Evolutionary conservation across 2,113 vertebrate genomes (phyloP), one percentile per base, ranked within the genome.

Genomic region (Anarrhichthys ocellatus): DNA sequence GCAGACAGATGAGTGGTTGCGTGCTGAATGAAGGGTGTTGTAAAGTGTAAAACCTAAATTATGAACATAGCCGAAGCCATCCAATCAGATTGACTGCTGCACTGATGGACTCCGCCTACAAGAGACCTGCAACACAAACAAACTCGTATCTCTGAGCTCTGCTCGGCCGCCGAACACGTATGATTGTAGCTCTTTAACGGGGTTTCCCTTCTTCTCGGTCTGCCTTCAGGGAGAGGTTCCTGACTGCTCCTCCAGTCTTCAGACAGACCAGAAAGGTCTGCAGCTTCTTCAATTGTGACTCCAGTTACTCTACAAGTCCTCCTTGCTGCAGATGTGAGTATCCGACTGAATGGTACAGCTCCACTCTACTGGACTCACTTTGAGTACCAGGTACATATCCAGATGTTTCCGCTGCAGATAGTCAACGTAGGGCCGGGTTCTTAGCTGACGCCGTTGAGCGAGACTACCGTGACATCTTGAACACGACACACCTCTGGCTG

Each of bases 221-320:
- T 56, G 15, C 50, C 27, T 61, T n/a, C 90, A 98, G 97, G 95
- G 96, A 97, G 92, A 94, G 95, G 89, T 97, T 98, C 94, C 95
- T 97, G 82, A 96, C 96, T 54, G 96, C 97, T 36, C 97, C 97
- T 0, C 95, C 96, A 82, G 93, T 96, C 87, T 97, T 99, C 91
- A 96, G 96, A 68, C 96, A 96, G 94, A 97, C 92, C 89, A 96
- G 94, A 62, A 96, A 93, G 88, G 97, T 98, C 27, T 97, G 96
- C 93, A 95, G 93, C 91, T 99, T 98, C 92, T 99, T 99, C 87
- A 96, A 93, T 44, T 94, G 95, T 82, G 93, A 96, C 70, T 96
- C 95, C 20, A 92, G 91, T 32, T 92, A 95, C 72, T 94, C 95
- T 9, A 88, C 94, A 24, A 96, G 96, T 85, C 93, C 93, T 77